phyloP scores from a whole-genome alignment of 2,797 vertebrate genomes.

The Etheostoma perlongum region DNA sequence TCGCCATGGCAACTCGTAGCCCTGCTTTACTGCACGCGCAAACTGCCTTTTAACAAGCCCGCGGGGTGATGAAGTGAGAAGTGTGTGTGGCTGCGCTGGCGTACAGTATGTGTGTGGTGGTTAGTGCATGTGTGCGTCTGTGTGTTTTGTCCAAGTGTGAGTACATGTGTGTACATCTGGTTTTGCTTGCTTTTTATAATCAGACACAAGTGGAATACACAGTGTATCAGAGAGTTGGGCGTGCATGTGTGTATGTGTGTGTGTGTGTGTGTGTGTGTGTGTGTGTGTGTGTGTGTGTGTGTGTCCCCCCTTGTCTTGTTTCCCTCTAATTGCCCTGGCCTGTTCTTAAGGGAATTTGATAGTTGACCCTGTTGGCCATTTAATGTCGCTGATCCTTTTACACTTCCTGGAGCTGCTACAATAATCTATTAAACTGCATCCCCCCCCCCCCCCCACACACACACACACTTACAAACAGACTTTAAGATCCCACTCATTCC shows the following conservation, averaged over 20 bases:
- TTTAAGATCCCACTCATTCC: conserved; percentile 21
- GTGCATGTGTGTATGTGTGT: background rate
- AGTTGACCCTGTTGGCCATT: conserved; percentile 65
- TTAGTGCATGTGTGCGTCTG: conserved; percentile 20
- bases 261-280: conserved; percentile 3
- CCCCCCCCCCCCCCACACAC: no score
- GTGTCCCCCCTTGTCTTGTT: conserved; percentile 36
- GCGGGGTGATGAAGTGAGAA: conserved; percentile 77
- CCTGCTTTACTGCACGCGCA: conserved; percentile 65
- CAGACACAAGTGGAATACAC: conserved; percentile 34
- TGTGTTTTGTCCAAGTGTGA: conserved; percentile 18
- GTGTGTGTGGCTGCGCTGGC: conserved; percentile 46
- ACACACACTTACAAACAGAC: conserved; percentile 19
- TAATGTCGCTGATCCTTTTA: conserved; percentile 73
- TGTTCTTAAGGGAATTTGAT: conserved; percentile 71
- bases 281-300: conserved; percentile 1
- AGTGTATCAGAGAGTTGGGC: conserved; percentile 6
- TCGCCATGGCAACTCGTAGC: conserved; percentile 51
- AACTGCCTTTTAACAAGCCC: conserved; percentile 76
- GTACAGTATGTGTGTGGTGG: conserved; percentile 28
- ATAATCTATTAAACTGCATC: conserved; percentile 56
- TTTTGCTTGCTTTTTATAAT: conserved; percentile 36
- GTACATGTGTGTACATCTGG: conserved; percentile 28
- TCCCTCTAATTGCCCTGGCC: conserved; percentile 57
- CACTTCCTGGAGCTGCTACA: conserved; percentile 72